Evolutionary conservation across 2,797 vertebrate species (phyloP).

Genomic region (Sebastes hubbsi): DNA sequence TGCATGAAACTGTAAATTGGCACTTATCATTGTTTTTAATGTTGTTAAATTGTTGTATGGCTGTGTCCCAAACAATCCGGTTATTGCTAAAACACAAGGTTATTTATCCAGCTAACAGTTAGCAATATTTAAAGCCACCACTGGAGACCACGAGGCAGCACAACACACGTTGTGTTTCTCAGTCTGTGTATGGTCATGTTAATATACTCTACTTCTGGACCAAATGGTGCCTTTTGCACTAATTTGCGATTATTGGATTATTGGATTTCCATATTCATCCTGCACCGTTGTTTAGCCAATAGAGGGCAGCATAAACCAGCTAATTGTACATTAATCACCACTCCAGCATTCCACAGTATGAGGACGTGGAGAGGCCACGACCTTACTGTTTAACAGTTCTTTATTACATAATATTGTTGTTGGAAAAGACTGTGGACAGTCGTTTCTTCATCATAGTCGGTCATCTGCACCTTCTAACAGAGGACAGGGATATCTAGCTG

Average conservation of each 20-base stretch:
- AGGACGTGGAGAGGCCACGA: too few relatives aligned
- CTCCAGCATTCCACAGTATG: background rate
- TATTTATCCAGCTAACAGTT: background rate
- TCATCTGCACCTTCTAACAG: background rate
- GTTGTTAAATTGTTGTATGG: background rate
- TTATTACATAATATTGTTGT: background rate
- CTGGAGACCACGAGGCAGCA: background rate
- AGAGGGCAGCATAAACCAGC: constrained; percentile 20
- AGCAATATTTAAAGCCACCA: background rate
- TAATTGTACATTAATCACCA: background rate
- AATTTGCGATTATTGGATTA: background rate
- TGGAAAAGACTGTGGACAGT: background rate
- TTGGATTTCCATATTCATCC: background rate
- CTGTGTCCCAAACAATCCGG: background rate
- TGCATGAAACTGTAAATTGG: background rate
- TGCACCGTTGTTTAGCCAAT: background rate
- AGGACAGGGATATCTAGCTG: background rate
- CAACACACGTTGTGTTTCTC: background rate
- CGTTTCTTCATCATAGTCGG: background rate
- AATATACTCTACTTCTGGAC: background rate
- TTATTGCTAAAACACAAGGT: background rate
- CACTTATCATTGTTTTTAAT: background rate
- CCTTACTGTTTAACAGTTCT: background rate
- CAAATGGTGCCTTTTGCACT: background rate
- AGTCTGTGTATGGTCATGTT: background rate